Conservation (phyloP, 2,113 vertebrate species). For the Camelus dromedarius region DNA sequence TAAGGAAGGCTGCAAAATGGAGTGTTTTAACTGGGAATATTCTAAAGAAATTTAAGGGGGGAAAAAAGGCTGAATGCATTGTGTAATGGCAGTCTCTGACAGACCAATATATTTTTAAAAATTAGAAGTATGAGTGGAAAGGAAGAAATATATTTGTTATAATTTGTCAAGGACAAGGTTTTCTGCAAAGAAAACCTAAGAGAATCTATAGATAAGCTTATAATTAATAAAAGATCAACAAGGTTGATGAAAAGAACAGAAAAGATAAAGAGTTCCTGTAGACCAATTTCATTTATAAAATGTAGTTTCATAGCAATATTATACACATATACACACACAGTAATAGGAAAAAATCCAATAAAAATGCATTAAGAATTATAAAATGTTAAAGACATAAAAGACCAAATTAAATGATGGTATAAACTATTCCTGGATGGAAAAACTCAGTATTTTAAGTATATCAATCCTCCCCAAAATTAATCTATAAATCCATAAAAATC, state of each 20-base stretch:
- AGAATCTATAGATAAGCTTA: not conserved
- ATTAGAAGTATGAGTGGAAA: not conserved
- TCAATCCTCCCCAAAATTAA: not conserved
- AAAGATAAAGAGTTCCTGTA: not conserved
- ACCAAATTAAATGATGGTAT: not conserved
- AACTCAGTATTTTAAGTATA: not conserved
- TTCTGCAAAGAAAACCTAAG: not conserved
- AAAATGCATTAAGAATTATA: not conserved
- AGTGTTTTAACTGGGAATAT: not conserved
- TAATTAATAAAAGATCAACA: not conserved
- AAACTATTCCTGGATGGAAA: not conserved
- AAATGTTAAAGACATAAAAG: not conserved
- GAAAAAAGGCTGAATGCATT: not conserved
- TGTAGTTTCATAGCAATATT: not conserved
- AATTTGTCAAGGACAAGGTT: not conserved
- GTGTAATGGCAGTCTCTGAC: not conserved
- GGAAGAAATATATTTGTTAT: not conserved
- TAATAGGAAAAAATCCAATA: not conserved
- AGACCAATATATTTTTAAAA: not conserved
- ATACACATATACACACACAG: not conserved
- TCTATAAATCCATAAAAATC: not conserved
- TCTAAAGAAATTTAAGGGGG: not conserved
- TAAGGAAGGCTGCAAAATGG: not conserved
- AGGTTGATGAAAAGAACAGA: not conserved
- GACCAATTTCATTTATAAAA: not conserved